Conservation (phyloP, 1,140 invertebrate genomes). For the Macrotrachela quadricornifera region DNA sequence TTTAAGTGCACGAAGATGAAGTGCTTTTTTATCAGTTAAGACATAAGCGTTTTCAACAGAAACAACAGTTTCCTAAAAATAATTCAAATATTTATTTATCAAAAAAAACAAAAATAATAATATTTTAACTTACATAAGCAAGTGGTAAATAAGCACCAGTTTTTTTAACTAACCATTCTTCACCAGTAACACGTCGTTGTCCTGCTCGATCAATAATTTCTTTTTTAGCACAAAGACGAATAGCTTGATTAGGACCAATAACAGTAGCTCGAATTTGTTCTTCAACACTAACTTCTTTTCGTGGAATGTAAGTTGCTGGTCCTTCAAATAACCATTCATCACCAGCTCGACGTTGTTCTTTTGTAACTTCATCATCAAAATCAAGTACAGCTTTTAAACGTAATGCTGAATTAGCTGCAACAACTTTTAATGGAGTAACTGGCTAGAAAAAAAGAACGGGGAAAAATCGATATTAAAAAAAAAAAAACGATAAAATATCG, state of each 20-base stretch:
- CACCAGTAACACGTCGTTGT: conserved; percentile 28
- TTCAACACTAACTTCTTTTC: conserved; percentile 32
- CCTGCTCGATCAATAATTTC: conserved; percentile 32
- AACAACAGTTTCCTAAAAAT: conserved; percentile 28
- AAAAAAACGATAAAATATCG: neutral
- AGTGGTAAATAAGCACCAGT: conserved; percentile 34
- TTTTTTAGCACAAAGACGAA: conserved; percentile 29
- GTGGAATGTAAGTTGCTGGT: conserved; percentile 15
- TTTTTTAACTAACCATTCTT: conserved; percentile 35
- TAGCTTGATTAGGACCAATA: conserved; percentile 32
- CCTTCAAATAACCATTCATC: conserved; percentile 9
- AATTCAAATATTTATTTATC: neutral
- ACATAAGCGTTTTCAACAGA: conserved; percentile 32
- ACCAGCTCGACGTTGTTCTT: conserved; percentile 1
- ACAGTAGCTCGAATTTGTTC: conserved; percentile 28
- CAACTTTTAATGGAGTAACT: conserved; percentile 2
- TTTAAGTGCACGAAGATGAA: conserved; percentile 30
- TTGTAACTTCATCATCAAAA: conserved; percentile 1
- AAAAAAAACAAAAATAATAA: neutral
- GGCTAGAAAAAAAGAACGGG: neutral
- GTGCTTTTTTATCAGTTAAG: conserved; percentile 34
- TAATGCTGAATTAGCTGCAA: conserved; percentile 2
- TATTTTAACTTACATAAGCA: conserved; percentile 18
- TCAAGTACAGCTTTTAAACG: conserved; percentile 6
- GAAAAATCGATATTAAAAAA: neutral